Evolutionary conservation across 1,140 invertebrate genomes (phyloP), one percentile per base, ranked within the genome.

Genomic region (Argopecten irradians): DNA sequence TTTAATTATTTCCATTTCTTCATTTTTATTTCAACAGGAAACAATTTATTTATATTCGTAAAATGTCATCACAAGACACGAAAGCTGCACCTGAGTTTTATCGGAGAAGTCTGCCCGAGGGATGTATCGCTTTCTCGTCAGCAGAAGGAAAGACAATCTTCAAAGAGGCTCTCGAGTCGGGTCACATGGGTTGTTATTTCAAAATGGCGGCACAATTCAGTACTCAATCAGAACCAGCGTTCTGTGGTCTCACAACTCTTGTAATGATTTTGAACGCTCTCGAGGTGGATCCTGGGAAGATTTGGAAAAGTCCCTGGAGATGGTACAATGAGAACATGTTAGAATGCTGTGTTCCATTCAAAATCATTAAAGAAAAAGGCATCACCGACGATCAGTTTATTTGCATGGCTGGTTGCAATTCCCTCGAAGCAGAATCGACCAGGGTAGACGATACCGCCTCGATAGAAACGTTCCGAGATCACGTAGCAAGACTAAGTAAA

Each of bases 321-420:
- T 96, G 94, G 93, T 96, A 95, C 89, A 94, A 95, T 87, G 95
- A 96, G 85, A 91, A 93, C 55, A 96, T 96, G 95, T 88, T 95
- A 33, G 95, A 95, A 83, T 95, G 95, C 87, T 95, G 95, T 87
- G 91, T 94, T 19, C 91, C 95, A 13, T 87, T 94, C 16, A n/a
- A 90, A 13, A 33, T 91, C 16, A 92, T 95, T 0, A 90, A 92
- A 41, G 86, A 92, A 84, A 89, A 93, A 22, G 94, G 94, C 0
- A 93, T 95, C 34, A 95, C 91, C 13, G 92, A 95, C 83, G 92
- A 92, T 28, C 92, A 95, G 87, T 95, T 95, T 86, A 84, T 93
- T 3, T 95, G 94, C 39, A 85, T 95, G n/a, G 94, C 94, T 8
- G 90, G 87, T 34, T 95, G 94, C 88, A 95, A 94, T 89, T 91